Conservation (phyloP, 2,888 invertebrate species). For the Epistrophe eligans region DNA sequence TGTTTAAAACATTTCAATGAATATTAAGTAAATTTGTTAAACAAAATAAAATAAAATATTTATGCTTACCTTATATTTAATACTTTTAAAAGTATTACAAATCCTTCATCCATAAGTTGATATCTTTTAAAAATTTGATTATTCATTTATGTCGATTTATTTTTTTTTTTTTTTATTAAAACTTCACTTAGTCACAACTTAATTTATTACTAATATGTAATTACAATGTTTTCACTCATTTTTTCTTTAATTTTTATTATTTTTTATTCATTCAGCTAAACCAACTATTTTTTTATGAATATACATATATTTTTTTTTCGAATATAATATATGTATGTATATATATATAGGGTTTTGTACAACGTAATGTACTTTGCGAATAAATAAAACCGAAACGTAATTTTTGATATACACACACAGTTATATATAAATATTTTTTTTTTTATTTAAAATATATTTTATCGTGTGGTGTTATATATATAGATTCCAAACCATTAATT, state of each 20-base stretch:
- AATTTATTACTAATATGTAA: constrained; percentile 18
- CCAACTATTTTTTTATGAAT: constrained; percentile 44
- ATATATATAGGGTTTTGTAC: constrained; percentile 60
- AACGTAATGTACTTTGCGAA: constrained; percentile 66
- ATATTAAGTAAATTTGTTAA: background rate
- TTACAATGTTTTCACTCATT: constrained; percentile 45
- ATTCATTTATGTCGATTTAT: constrained; percentile 4
- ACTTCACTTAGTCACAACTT: constrained; percentile 52
- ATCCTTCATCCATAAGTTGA: constrained; percentile 51
- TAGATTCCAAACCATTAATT: constrained; percentile 84
- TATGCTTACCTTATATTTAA: constrained; percentile 53
- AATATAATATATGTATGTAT: background rate
- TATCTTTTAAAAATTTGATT: constrained; percentile 4
- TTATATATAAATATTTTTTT: constrained; percentile 43
- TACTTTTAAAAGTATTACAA: constrained; percentile 20
- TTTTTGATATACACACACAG: constrained; percentile 79
- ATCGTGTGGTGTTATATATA: constrained; percentile 81
- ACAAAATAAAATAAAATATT: background rate
- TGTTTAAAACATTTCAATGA: too few relatives aligned
- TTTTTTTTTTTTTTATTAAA: constrained; percentile 28
- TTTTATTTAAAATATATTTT: constrained; percentile 43
- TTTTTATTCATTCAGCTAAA: constrained; percentile 49
- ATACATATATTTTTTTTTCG: background rate
- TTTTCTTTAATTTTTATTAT: constrained; percentile 25
- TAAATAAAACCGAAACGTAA: constrained; percentile 82